Evolutionary conservation across 2,888 invertebrate genomes (phyloP), one percentile per base, ranked within the genome.

Genomic region (Drosophila affinis): DNA sequence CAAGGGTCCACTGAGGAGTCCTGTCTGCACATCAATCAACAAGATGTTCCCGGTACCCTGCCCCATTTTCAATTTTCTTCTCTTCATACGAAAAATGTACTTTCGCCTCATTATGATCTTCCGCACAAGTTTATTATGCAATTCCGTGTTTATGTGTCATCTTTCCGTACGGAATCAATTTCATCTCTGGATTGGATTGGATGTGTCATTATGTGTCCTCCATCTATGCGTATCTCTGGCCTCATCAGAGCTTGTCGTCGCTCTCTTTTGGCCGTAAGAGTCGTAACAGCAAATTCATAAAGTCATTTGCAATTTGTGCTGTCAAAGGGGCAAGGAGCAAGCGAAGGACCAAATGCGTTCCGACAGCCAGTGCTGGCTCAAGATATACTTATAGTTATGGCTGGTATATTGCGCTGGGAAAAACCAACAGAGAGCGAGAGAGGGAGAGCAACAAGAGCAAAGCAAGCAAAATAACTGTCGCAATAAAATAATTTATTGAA

Each of bases 401-500:
- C 39, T 7, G 39, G 14, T 62, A 67, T 54, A 46, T 68, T 29
- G 59, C 21, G 24, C 69, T 69, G 70, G 77, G 78, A 85, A 80
- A 79, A 68, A 64, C 52, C 63, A 29, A 60, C 51, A 51, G 64
- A 32, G 53, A 44, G 24, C 24, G 24, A 24, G 24, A 24, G 24
- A 24, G 24, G 5, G 24, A 24, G n/a, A 58, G 56, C 51, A 74
- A 48, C 62, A 69, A 65, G 62, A 55, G 68, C 59, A 75, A 57
- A 65, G 73, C 62, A 61, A 76, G 70, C 77, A 82, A 77, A 83
- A 86, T 86, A 85, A 88, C 84, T 88, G 87, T 84, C 90, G 85
- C 89, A 86, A 89, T 89, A 89, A 89, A 89, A 89, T 89, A 89
- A 90, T 89, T 89, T 89, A 89, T 89, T 89, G 89, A 89, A 85